Base-by-base conservation (phyloP, 2,888 invertebrate genomes). In the Perithous albicinctus region DNA sequence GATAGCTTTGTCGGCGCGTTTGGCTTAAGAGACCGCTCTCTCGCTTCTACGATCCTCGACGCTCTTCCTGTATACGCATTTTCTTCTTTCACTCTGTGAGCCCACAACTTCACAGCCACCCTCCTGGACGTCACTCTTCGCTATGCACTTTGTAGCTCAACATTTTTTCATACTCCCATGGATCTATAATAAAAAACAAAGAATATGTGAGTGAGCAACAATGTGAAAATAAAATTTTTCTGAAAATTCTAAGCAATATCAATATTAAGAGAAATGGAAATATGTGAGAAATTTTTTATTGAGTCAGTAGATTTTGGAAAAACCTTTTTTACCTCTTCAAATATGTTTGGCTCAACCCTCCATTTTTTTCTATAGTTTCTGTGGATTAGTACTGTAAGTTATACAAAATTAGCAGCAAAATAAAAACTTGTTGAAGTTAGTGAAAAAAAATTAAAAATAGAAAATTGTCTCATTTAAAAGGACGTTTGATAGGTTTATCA, bases 1-100 rank as follows among this genome's bases (percentile, higher is more conserved):
- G 90, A 90, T 91, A 90, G 89, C 90, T 91, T 91, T 91, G 91
- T 91, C 90, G 90, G 91, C 78, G 66, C 67, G 51, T 72, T 80
- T 87, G 87, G 88, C 88, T 90, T 87, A 89, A 90, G 89, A 86
- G 88, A 86, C 85, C 84, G 82, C 74, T 76, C 85, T 84, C 72
- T 18, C 46, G n/a, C n/a, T n/a, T 48, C 61, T 59, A 46, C 59
- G 59, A 61, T 43, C 43, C 43, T 61, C 43, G 23, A n/a, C n/a
- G n/a, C 26, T 8, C 18, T 35, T 41, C 41, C 8, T 41, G 29
- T 59, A 54, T 26, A 32, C 48, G 32, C 29, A 41, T 51, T 38
- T 63, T 63, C 48, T 48, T 73, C 18, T 63, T 35, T 51, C 23
- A 29, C 32, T 29, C 3, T 12, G 26, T 26, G 26, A n/a, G n/a